A percentile compares a stretch with the other conserved stretches of the same genome.
Conservation (phyloP, 1,140 invertebrate genomes). For the Caenorhabditis elegans region DNA sequence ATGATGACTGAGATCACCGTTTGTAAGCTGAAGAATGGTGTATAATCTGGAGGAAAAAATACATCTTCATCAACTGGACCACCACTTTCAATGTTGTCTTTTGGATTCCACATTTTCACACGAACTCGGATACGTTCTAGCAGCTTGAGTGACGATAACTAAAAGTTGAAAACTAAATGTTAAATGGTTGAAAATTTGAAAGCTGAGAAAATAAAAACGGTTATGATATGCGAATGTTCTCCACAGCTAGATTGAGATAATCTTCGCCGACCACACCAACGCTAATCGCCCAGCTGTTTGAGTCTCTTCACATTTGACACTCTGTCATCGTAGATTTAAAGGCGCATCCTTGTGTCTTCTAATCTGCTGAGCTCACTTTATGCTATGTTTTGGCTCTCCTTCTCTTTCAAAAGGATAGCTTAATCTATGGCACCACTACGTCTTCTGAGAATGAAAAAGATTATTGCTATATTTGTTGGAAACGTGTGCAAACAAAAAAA, state of each 20-base stretch:
- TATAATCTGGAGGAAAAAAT: neutral
- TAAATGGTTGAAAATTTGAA: neutral
- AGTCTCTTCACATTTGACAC: neutral
- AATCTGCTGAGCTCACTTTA: neutral
- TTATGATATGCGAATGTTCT: neutral
- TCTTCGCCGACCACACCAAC: conserved; percentile 1
- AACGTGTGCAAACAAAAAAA: too few species aligned
- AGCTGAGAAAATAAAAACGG: neutral
- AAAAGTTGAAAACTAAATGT: neutral
- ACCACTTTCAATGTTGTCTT: neutral
- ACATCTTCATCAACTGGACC: conserved; percentile 5
- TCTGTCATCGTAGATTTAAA: neutral
- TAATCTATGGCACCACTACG: too few species aligned
- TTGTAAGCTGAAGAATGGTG: neutral
- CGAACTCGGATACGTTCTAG: neutral
- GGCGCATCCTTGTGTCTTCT: conserved; percentile 11
- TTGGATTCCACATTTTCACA: conserved; percentile 11
- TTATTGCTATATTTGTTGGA: too few species aligned
- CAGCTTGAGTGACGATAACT: neutral
- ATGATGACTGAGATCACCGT: neutral
- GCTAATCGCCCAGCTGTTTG: neutral
- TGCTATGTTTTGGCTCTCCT: too few species aligned
- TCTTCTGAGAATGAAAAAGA: too few species aligned
- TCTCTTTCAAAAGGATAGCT: neutral
- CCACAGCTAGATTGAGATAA: neutral